Conservation (phyloP, 2,113 vertebrate species). For the Arothron firmamentum region DNA sequence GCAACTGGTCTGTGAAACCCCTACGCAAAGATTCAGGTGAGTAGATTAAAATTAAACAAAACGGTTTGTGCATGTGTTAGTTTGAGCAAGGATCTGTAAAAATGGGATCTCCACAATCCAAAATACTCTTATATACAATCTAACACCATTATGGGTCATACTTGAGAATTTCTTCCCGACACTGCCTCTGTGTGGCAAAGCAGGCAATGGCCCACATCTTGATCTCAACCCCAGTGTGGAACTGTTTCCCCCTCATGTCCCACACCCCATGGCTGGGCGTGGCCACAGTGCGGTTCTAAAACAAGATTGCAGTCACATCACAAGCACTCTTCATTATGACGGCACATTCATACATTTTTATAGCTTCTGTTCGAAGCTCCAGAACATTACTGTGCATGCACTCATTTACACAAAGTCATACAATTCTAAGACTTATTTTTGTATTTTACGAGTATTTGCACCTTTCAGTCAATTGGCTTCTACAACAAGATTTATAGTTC, state of each 20-base stretch:
- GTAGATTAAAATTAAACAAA: neutral
- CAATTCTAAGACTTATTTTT: neutral
- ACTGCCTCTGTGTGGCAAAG: conserved; percentile 97
- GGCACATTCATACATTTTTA: conserved; percentile 15
- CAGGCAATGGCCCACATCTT: conserved; percentile 99
- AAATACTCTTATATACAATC: neutral
- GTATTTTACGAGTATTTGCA: neutral
- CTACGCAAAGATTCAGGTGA: conserved; percentile 55
- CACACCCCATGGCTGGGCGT: conserved; percentile 97
- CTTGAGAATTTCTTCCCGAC: conserved; percentile 98
- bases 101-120: neutral
- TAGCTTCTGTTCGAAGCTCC: neutral
- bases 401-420: neutral
- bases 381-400: conserved; percentile 5
- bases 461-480: too few relatives aligned
- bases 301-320: conserved; percentile 60
- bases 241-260: conserved; percentile 99
- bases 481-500: neutral
- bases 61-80: too few relatives aligned
- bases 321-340: conserved; percentile 25
- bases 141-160: conserved; percentile 65
- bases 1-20: conserved; percentile 94
- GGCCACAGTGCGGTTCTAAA: conserved; percentile 95
- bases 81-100: too few relatives aligned
- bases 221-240: conserved; percentile 98